phyloP scores from a whole-genome alignment of 1,140 invertebrate species.

The Brevipalpus yothersi region DNA sequence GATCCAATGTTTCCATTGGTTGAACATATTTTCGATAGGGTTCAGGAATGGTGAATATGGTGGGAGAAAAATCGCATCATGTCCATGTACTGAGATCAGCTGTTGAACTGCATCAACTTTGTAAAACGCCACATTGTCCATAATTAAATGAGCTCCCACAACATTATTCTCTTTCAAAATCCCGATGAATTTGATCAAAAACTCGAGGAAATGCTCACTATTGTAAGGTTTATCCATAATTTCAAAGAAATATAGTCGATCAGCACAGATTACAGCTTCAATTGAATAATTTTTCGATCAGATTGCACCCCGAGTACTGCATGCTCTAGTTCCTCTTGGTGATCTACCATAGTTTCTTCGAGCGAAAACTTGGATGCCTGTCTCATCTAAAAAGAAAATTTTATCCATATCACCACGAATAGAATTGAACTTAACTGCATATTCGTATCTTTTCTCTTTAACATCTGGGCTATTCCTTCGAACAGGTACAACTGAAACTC shows the following conservation, averaged over 20 bases:
- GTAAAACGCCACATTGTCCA: no score
- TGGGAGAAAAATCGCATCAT: no score
- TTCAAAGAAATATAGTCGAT: neutral
- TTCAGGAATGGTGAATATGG: constrained; percentile 2
- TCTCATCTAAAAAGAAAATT: no score
- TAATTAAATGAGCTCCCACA: no score
- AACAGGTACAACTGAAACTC: neutral
- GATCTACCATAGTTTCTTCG: neutral
- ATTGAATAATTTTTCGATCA: neutral
- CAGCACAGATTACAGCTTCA: neutral
- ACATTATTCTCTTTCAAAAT: no score
- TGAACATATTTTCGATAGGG: no score
- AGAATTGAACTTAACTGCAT: neutral
- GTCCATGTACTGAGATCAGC: no score
- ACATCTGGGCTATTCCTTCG: neutral
- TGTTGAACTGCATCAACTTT: no score
- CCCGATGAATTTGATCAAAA: neutral
- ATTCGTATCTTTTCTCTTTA: neutral
- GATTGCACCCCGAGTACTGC: neutral
- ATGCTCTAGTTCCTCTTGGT: neutral
- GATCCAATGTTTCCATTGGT: no score
- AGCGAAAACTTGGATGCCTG: neutral
- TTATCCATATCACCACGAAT: neutral
- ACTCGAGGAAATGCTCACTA: neutral
- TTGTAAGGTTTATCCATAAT: neutral